These are phyloP conservation scores for Epinephelus malabaricus DNA, from an alignment of 2,797 vertebrate species.

Conservation along the genomic window DNA sequence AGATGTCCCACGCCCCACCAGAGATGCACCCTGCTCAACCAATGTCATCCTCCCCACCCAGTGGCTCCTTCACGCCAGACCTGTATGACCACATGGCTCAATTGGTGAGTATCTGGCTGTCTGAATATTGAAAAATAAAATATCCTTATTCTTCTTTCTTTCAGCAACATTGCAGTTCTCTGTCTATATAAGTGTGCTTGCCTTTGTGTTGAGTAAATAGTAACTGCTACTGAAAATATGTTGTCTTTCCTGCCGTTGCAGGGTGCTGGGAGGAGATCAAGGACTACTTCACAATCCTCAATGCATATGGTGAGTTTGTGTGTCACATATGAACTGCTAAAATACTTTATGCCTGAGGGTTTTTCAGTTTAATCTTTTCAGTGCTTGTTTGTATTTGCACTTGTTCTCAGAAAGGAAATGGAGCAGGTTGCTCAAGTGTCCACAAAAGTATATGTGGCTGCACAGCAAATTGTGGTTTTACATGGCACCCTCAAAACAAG, in stretches of 20 bases:
- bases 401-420: background rate
- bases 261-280: conserved; percentile 86
- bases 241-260: conserved; percentile 60
- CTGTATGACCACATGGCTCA: conserved; percentile 90
- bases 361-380: background rate
- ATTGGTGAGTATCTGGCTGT: conserved; percentile 78
- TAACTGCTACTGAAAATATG: background rate
- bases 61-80: conserved; percentile 84
- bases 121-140: background rate
- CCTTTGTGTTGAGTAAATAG: background rate
- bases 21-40: conserved; percentile 58
- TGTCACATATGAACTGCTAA: background rate
- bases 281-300: conserved; percentile 90
- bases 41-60: conserved; percentile 69
- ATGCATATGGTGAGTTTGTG: conserved; percentile 82
- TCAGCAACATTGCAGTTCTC: background rate
- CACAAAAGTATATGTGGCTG: background rate
- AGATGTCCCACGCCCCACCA: conserved; percentile 13
- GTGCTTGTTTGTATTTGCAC: background rate
- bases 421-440: background rate
- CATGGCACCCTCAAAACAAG: background rate
- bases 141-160: background rate
- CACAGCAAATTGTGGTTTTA: too few relatives aligned
- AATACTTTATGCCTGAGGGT: background rate
- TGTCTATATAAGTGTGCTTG: background rate